Conservation (phyloP, 92 coral and sea anemone species). For the Micromussa lordhowensis region DNA sequence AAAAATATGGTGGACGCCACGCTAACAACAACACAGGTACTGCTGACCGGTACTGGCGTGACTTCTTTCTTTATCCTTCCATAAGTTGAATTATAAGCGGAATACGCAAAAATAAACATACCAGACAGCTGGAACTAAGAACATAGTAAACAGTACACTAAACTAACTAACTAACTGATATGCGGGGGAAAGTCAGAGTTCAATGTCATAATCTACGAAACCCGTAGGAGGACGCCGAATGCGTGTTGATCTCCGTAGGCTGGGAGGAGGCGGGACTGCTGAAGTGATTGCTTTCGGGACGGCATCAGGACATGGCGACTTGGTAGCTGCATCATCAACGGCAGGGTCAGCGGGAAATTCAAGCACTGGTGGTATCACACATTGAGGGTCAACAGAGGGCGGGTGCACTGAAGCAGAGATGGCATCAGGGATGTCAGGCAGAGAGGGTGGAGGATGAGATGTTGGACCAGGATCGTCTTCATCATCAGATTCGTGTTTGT, state of each 20-base stretch:
- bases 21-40: too few species aligned
- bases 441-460: conserved; percentile 17
- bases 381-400: not conserved
- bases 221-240: too few species aligned
- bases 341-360: not conserved
- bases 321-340: conserved; percentile 20
- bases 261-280: not conserved
- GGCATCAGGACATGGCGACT: not conserved
- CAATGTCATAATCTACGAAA: too few species aligned
- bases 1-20: too few species aligned
- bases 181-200: too few species aligned
- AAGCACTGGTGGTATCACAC: not conserved
- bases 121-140: too few species aligned
- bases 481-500: not conserved
- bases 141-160: too few species aligned
- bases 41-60: too few species aligned
- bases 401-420: not conserved
- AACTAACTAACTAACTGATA: too few species aligned
- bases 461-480: conserved; percentile 15
- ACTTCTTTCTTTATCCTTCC: too few species aligned
- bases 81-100: too few species aligned
- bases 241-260: not conserved
- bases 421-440: conserved; percentile 3
- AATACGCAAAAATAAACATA: too few species aligned
- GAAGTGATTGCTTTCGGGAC: conserved; percentile 1